phyloP scores from a whole-genome alignment of 1,140 invertebrate species.

The Thereuonema tuberculata region DNA sequence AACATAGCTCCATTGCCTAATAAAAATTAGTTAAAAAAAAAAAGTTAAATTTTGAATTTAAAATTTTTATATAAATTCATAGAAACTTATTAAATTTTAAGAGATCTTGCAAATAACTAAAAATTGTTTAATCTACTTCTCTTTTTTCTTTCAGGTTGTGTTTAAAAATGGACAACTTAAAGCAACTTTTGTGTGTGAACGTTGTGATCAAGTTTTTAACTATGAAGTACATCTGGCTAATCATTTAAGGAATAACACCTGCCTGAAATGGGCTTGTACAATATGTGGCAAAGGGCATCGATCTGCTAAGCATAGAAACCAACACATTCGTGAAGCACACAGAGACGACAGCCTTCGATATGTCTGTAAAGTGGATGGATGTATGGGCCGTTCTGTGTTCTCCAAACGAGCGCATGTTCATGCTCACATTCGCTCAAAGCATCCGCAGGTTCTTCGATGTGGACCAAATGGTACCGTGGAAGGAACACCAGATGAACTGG shows the following conservation, averaged over 20 bases:
- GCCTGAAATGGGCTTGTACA: conserved; percentile 1
- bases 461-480: too few species aligned
- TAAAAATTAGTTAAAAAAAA: neutral
- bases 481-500: too few species aligned
- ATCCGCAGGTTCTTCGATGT: too few species aligned
- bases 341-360: neutral
- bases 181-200: conserved; percentile 7
- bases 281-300: neutral
- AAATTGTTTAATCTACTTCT: too few species aligned
- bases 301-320: conserved; percentile 3
- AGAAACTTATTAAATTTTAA: too few species aligned
- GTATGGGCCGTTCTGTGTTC: neutral
- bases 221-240: conserved; percentile 5
- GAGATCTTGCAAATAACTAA: too few species aligned
- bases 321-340: conserved; percentile 2
- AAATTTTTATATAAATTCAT: too few species aligned
- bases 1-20: neutral
- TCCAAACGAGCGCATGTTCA: neutral
- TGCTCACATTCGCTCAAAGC: conserved; percentile 2
- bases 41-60: neutral
- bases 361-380: neutral
- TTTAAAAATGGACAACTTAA: conserved; percentile 7
- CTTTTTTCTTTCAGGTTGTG: conserved; percentile 2
- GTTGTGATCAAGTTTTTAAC: conserved; percentile 5
- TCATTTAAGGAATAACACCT: conserved; percentile 2